Conservation (phyloP, 2,797 vertebrate species). For the Poecile montanus region DNA sequence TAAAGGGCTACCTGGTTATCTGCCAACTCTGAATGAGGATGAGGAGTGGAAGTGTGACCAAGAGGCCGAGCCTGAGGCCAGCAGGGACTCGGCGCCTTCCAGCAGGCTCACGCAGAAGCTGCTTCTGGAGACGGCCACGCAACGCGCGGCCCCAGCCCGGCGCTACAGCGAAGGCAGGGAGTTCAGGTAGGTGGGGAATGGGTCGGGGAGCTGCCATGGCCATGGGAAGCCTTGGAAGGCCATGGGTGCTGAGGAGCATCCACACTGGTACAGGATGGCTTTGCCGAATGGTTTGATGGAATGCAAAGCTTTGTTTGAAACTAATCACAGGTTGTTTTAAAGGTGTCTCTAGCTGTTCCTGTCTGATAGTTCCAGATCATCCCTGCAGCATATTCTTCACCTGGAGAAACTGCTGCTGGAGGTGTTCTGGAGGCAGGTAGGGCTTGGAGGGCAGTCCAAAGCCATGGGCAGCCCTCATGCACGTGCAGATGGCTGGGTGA, state of each 20-base stretch:
- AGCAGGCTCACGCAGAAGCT: slow-evolving; percentile 88
- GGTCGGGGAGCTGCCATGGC: accelerated
- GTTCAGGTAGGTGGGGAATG: slow-evolving; percentile 84
- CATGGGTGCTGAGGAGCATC: not conserved
- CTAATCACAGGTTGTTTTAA: accelerated
- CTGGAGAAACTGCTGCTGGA: not conserved
- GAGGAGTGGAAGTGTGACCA: slow-evolving; percentile 92
- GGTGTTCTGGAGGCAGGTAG: not conserved
- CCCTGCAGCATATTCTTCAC: not conserved
- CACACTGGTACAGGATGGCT: accelerated
- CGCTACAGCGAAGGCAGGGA: slow-evolving; percentile 89
- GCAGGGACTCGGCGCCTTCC: slow-evolving; percentile 79
- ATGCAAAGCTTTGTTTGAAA: not conserved
- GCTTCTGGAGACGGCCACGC: slow-evolving; percentile 86
- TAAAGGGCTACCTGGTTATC: slow-evolving; percentile 84
- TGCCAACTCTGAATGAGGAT: slow-evolving; percentile 90
- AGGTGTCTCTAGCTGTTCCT: not conserved
- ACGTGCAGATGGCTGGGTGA: accelerated
- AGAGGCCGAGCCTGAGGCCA: slow-evolving; percentile 76
- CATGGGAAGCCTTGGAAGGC: not conserved
- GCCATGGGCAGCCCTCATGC: not conserved
- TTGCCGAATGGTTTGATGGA: accelerated
- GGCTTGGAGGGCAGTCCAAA: not conserved
- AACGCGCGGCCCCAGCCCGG: slow-evolving; percentile 78
- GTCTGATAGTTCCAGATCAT: not conserved